Base-by-base conservation (phyloP, 2,797 vertebrate species). In the Phoebastria nigripes region DNA sequence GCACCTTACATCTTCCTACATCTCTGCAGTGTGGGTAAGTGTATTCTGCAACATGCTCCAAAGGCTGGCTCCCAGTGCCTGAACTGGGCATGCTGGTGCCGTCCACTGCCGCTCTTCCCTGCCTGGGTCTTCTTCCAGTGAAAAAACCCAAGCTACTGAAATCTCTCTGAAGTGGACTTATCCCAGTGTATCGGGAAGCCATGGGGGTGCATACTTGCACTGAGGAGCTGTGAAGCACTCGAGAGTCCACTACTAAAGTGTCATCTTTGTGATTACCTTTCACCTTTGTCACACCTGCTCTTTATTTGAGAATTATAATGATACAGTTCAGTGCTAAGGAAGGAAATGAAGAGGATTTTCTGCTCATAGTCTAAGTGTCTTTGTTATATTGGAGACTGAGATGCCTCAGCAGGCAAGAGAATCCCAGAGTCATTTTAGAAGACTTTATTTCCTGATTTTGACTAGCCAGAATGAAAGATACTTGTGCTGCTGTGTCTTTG, bases 401-500 rank as follows among this genome's bases (percentile, higher is more conserved):
- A 22, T 86, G n/a, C 22, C 17, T 70, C 29, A 22, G 55, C 63
- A 67, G 52, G 72, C 20, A 88, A 19, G 44, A 72, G 26, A 42
- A 56, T 55, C 39, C 51, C 49, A n/a, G 21, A 77, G 19, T 52
- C 10, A 17, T 70, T 54, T 73, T 25, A 55, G 28, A 59, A 28
- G 28, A 26, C 26, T 17, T 22, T 20, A 14, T 41, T 65, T 82
- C n/a, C 19, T n/a, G 8, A 14, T 77, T 56, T 77, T 39, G 66
- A 7, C 46, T 26, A 13, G 9, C 41, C 9, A 10, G 51, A 41
- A 72, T 25, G 51, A 56, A 65, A 58, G 67, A 35, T 31, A 3
- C 13, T 52, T 47, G 52, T 67, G n/a, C 33, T 72, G 42, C 8
- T 0, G 0, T 22, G 31, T 54, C 58, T 58, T 65, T 9, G 8